A percentile compares a stretch with the other conserved stretches of the same genome.
Conservation (phyloP, 2,888 invertebrate genomes). For the Sinopyrophorus schimmeli region DNA sequence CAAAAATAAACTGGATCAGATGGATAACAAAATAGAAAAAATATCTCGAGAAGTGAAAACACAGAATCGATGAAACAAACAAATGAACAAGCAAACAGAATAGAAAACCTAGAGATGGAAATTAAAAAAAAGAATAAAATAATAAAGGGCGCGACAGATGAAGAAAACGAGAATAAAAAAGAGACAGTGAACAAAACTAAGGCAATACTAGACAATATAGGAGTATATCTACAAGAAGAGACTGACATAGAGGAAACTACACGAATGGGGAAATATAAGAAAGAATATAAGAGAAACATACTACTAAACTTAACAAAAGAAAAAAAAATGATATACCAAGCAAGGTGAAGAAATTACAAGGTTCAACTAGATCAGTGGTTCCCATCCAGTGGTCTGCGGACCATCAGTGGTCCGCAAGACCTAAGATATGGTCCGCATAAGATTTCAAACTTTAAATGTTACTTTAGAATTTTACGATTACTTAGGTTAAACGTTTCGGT, state of each 20-base stretch:
- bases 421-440: too few species aligned
- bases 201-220: constrained; percentile 1
- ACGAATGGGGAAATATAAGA: constrained; percentile 1
- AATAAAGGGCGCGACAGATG: not conserved
- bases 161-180: constrained; percentile 3
- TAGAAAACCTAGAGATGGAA: constrained; percentile 1
- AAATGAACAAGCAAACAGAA: not conserved
- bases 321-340: constrained; percentile 1
- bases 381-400: too few species aligned
- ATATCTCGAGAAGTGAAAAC: not conserved
- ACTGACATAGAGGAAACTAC: constrained; percentile 1
- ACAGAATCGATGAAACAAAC: not conserved
- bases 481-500: too few species aligned
- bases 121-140: constrained; percentile 1
- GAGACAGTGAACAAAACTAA: constrained; percentile 3
- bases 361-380: too few species aligned
- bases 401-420: too few species aligned
- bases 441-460: too few species aligned
- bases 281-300: constrained; percentile 1
- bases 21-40: not conserved
- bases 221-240: not conserved
- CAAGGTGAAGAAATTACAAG: not conserved
- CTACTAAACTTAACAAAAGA: constrained; percentile 1
- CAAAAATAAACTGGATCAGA: not conserved
- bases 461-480: too few species aligned